Conservation (phyloP, 2,888 invertebrate species). For the Chouioia cunea region DNA sequence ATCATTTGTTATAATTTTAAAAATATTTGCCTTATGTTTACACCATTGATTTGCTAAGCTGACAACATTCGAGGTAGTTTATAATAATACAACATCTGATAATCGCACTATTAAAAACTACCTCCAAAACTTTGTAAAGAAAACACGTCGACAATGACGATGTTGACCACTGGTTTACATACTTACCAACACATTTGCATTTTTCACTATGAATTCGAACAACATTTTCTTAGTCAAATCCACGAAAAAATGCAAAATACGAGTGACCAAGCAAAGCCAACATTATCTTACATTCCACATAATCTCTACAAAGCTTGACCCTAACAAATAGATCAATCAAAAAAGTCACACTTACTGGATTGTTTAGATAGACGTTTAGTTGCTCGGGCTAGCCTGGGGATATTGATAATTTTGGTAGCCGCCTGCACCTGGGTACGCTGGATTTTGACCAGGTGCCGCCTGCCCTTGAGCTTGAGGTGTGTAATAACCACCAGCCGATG, state of each 20-base stretch:
- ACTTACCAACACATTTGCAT: no score
- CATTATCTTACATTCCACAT: constrained; percentile 14
- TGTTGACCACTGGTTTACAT: no score
- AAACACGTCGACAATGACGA: not conserved
- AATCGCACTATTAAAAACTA: constrained; percentile 7
- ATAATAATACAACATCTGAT: constrained; percentile 28
- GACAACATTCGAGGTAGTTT: constrained; percentile 35
- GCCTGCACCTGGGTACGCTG: constrained; percentile 45
- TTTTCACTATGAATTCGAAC: no score
- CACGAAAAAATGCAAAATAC: constrained; percentile 12
- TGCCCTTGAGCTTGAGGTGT: constrained; percentile 58
- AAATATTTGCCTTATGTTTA: constrained; percentile 55
- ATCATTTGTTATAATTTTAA: constrained; percentile 30
- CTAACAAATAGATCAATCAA: not conserved
- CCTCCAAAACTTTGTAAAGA: constrained; percentile 24
- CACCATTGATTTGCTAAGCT: constrained; percentile 62
- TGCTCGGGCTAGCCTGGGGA: constrained; percentile 64
- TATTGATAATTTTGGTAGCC: constrained; percentile 67
- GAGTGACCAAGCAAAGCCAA: constrained; percentile 1
- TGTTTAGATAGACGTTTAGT: constrained; percentile 57
- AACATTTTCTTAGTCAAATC: not conserved
- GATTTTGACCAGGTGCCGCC: constrained; percentile 58
- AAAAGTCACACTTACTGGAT: constrained; percentile 56
- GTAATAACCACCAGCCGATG: constrained; percentile 61
- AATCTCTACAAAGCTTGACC: constrained; percentile 25